A percentile compares a stretch with the other conserved stretches of the same genome.
Evolutionary conservation across 2,888 invertebrate genomes (phyloP).

Genomic region (Allacma fusca): DNA sequence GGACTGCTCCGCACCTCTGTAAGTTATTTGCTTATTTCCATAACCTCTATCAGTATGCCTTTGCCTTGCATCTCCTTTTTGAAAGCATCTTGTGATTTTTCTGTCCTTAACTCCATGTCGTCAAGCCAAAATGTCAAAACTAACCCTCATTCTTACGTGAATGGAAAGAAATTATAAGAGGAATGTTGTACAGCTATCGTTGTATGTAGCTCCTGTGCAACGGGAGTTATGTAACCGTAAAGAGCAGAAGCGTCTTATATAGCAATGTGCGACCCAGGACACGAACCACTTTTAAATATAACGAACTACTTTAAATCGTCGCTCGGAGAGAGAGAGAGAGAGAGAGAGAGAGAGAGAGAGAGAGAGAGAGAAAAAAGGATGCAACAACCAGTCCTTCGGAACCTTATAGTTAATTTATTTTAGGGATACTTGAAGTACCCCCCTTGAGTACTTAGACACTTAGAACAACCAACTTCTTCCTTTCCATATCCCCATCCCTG

Average conservation of each 20-base stretch:
- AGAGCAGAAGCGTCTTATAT: conserved; percentile 16
- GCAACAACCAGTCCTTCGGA: conserved; percentile 15
- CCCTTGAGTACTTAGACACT: conserved; percentile 30
- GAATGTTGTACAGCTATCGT: neutral
- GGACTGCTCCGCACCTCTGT: conserved; percentile 49
- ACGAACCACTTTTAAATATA: conserved; percentile 39
- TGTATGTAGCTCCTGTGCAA: neutral
- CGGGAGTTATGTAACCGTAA: conserved; percentile 9
- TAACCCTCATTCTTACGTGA: neutral
- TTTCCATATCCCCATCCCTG: conserved; percentile 9
- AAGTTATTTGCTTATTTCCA: conserved; percentile 41
- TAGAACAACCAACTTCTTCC: conserved; percentile 23
- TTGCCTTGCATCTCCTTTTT: neutral
- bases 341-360: too few species aligned
- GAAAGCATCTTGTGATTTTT: too few species aligned
- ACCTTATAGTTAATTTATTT: conserved; percentile 35
- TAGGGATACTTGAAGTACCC: conserved; percentile 39
- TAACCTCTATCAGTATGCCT: neutral
- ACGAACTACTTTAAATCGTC: conserved; percentile 6
- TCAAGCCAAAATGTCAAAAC: neutral
- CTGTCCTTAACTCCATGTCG: neutral
- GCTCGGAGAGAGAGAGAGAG: too few species aligned
- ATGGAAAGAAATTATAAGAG: conserved; percentile 4
- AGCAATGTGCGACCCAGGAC: conserved; percentile 32
- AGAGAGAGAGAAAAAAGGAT: conserved; percentile 39